Conservation (phyloP, 2,888 invertebrate genomes). For the Meta bourneti region DNA sequence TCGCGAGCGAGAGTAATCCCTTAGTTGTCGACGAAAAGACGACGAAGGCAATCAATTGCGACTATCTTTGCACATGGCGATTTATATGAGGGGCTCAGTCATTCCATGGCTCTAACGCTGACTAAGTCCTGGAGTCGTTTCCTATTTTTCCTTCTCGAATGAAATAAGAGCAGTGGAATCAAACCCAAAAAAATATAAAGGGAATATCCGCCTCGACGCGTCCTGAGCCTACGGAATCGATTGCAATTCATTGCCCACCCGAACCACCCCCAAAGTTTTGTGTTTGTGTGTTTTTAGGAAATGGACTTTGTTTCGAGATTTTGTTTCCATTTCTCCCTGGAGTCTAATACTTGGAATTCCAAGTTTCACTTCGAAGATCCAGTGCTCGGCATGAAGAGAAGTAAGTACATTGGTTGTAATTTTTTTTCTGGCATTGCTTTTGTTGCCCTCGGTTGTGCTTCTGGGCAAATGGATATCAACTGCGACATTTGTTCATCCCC, state of each 20-base stretch:
- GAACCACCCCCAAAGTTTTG: constrained; percentile 28
- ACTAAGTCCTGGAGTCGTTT: constrained; percentile 6
- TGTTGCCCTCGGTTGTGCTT: background rate
- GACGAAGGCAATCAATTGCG: background rate
- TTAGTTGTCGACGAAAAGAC: background rate
- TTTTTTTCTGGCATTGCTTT: background rate
- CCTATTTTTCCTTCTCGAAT: constrained; percentile 20
- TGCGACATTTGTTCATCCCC: background rate
- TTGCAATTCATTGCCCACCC: constrained; percentile 49
- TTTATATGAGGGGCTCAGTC: constrained; percentile 1
- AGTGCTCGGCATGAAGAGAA: background rate
- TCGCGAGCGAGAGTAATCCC: background rate
- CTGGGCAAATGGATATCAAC: background rate
- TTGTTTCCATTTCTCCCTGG: constrained; percentile 39
- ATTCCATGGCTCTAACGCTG: background rate
- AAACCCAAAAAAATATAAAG: background rate
- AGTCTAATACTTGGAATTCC: constrained; percentile 51
- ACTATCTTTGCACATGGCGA: background rate
- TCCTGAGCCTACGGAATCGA: constrained; percentile 39
- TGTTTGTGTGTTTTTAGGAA: constrained; percentile 53
- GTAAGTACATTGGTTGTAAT: background rate
- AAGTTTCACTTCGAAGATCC: constrained; percentile 32
- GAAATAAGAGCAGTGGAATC: constrained; percentile 22
- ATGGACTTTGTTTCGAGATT: constrained; percentile 50
- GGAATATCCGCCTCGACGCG: background rate